phyloP scores from a whole-genome alignment of 2,888 invertebrate species.

The Lasioglossum calceatum region DNA sequence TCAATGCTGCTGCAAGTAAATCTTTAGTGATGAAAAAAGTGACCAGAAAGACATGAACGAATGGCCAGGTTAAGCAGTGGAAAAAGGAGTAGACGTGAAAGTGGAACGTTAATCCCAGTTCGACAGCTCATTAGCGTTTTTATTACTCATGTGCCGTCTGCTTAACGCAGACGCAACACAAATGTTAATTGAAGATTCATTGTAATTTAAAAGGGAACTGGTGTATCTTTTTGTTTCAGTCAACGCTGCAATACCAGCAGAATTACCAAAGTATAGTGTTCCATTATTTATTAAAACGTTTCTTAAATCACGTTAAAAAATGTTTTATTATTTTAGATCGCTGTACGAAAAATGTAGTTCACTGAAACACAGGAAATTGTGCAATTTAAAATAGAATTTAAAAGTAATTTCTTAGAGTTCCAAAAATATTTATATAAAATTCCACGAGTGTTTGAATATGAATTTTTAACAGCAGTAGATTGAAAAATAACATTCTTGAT shows the following conservation, averaged over 20 bases:
- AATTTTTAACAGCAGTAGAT: neutral
- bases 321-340: neutral
- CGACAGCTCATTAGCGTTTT: conserved; percentile 78
- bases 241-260: neutral
- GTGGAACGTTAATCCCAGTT: conserved; percentile 75
- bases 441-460: neutral
- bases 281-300: neutral
- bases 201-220: neutral
- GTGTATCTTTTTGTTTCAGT: neutral
- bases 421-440: neutral
- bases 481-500: neutral
- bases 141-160: conserved; percentile 74
- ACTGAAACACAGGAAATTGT: neutral
- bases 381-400: neutral
- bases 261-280: neutral
- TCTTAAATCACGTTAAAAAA: neutral
- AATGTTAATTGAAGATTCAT: conserved; percentile 57
- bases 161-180: conserved; percentile 29
- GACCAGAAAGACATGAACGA: conserved; percentile 31
- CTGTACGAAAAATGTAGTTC: neutral
- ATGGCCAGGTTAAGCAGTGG: conserved; percentile 52
- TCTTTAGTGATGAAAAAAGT: conserved; percentile 30
- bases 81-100: conserved; percentile 65
- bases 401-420: neutral
- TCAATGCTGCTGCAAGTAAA: conserved; percentile 31